Evolutionary conservation across 2,888 invertebrate species (phyloP), one percentile per base, ranked within the genome.

Genomic region (Rotaria magnacalcarata): DNA sequence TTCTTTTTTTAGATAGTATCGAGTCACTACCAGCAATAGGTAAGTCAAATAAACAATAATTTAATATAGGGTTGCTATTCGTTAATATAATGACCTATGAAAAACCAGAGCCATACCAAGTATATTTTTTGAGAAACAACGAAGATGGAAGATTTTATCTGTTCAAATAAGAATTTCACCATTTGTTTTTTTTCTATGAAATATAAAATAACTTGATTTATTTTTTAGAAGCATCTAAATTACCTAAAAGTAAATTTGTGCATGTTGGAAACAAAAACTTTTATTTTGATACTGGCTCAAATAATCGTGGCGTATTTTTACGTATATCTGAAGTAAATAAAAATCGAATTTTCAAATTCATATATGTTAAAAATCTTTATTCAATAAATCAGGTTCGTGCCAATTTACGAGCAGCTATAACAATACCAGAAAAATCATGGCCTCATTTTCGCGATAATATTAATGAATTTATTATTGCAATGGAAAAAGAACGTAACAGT

Each of bases 211-310:
- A 54, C 3, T 54, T 4, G 5, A 6, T 54, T 54, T 16, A 74
- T 74, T 43, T n/a, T 43, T 80, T 47, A 80, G 80, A 80, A 80
- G 47, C 96, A 91, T 96, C 91, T 85, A 92, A 92, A 86, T 89
- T 93, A 87, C 92, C 93, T 85, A 92, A 92, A 86, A 89, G 90
- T 85, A 90, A 90, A 87, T 90, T 90, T 74, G 94, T 99, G 94
- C 95, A 97, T 90, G 97, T 97, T 89, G 98, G 98, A 93, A 97
- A 97, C 93, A 99, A 99, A 93, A 97, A 96, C 92, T 99, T 99
- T 93, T 98, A 97, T 93, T 99, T 99, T 93, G 98, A 99, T 93
- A 96, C 97, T 91, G 98, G 98, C 88, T 96, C 97, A 93, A 99
- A 99, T 93, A 96, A 96, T 92, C 95, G 98, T 91, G 99, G 99